Evolutionary conservation across 2,113 vertebrate species (phyloP), one percentile per base, ranked within the genome.

Genomic region (Ceyx margarethae): DNA sequence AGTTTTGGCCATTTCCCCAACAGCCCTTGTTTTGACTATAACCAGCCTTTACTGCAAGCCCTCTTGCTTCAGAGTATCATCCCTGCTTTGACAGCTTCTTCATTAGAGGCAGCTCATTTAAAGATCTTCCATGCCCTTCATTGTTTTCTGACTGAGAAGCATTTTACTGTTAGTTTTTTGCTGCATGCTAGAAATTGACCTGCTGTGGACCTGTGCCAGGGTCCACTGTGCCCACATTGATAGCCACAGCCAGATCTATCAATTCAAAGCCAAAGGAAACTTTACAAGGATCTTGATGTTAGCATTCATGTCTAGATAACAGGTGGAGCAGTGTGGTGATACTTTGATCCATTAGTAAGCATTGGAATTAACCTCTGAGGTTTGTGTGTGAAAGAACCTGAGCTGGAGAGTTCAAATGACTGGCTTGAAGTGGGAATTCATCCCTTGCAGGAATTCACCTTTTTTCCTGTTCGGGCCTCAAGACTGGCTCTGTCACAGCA

Each of bases 401-500:
- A 72, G 43, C 0, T 23, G 45, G 43, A 61, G 71, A 35, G 19
- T n/a, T 75, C n/a, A n/a, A 3, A 13, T 33, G 19, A 11, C 9
- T 62, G 31, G 15, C 61, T 57, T 67, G 54, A 75, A 51, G 31
- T 60, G 61, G 54, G 28, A 64, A 40, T 71, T 75, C 21, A 33
- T 13, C 17, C 21, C 29, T 51, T 48, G 29, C n/a, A 48, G 22
- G n/a, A 76, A 22, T 51, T 75, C 29, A 29, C 4, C 4, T 0
- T 71, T 71, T 67, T 78, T 67, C 13, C 23, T 60, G 6, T 54
- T 48, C n/a, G 45, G 54, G 57, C 42, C 33, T 89, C 0, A 2
- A 37, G n/a, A 8, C 1, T 18, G 29, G 21, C 23, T 66, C 18
- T 72, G 35, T 64, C 31, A 5, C 7, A 3, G 23, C 0, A 2